These are phyloP conservation scores for Parauchenoglanis punctatus DNA, from an alignment of 2,797 vertebrate species.

Conservation along the genomic window DNA sequence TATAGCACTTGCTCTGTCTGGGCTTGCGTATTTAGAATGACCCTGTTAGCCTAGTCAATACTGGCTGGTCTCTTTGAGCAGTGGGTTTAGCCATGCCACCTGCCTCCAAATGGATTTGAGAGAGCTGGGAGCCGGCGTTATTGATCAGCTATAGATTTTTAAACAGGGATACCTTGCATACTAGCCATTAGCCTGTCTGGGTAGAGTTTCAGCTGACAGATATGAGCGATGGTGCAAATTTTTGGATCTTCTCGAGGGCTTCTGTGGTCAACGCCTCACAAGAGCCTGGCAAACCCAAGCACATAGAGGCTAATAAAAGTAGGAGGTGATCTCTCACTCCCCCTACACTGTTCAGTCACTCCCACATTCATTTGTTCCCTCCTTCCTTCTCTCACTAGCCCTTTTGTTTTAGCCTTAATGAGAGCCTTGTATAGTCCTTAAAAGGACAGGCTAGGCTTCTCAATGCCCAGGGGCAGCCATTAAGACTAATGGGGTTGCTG, in stretches of 20 bases:
- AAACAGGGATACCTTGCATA: slow-evolving; percentile 72
- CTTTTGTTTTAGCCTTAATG: slow-evolving; percentile 81
- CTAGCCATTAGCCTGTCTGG: slow-evolving; percentile 77
- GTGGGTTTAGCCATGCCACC: slow-evolving; percentile 56
- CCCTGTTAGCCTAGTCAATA: slow-evolving; percentile 67
- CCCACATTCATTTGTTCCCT: slow-evolving; percentile 56
- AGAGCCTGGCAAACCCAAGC: slow-evolving; percentile 49
- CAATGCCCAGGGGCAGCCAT: slow-evolving; percentile 71
- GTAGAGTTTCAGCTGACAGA: slow-evolving; percentile 79
- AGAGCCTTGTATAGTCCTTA: slow-evolving; percentile 78
- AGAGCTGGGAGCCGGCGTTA: slow-evolving; percentile 72
- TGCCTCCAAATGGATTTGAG: slow-evolving; percentile 69
- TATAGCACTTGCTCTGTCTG: slow-evolving; percentile 23
- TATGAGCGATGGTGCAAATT: slow-evolving; percentile 68
- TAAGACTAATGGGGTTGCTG: slow-evolving; percentile 76
- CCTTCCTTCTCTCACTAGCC: slow-evolving; percentile 65
- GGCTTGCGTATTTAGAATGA: slow-evolving; percentile 53
- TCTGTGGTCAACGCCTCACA: slow-evolving; percentile 68
- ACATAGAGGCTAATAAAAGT: slow-evolving; percentile 52
- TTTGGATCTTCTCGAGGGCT: slow-evolving; percentile 68
- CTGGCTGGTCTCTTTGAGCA: slow-evolving; percentile 46
- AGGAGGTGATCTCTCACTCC: slow-evolving; percentile 58
- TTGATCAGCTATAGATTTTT: slow-evolving; percentile 82
- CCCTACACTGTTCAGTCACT: slow-evolving; percentile 57
- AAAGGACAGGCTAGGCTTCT: slow-evolving; percentile 71